These are phyloP conservation scores for Sphaerophoria taeniata DNA, from an alignment of 2,888 invertebrate species.

Conservation along the genomic window DNA sequence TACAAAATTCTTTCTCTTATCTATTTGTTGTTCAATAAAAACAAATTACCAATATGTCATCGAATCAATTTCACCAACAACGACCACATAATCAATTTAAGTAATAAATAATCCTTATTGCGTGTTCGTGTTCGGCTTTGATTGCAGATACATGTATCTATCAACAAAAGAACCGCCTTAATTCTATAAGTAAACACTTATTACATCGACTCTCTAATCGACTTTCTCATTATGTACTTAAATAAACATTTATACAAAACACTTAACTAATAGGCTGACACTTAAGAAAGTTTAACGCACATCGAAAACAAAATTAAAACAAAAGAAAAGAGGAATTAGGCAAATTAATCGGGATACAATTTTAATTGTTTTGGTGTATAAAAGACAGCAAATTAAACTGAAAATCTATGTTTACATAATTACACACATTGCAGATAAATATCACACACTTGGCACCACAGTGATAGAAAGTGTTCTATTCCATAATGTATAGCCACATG, in stretches of 20 bases:
- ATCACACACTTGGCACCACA: slow-evolving; percentile 49
- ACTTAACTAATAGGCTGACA: slow-evolving; percentile 43
- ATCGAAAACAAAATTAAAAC: slow-evolving; percentile 40
- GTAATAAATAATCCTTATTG: slow-evolving; percentile 3
- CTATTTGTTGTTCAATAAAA: no score
- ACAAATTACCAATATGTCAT: neutral
- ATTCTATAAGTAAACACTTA: neutral
- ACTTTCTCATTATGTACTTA: slow-evolving; percentile 27
- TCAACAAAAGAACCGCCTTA: neutral
- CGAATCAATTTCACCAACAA: slow-evolving; percentile 1
- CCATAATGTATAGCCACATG: slow-evolving; percentile 11
- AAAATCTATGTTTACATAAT: slow-evolving; percentile 28
- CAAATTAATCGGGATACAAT: slow-evolving; percentile 48
- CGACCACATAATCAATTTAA: neutral
- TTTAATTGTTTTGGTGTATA: slow-evolving; percentile 1
- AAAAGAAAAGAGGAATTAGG: slow-evolving; percentile 38
- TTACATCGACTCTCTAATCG: slow-evolving; percentile 8
- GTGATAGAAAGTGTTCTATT: slow-evolving; percentile 26
- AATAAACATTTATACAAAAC: slow-evolving; percentile 43
- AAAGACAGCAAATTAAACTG: slow-evolving; percentile 26
- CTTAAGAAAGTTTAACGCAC: slow-evolving; percentile 32
- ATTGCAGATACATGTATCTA: neutral
- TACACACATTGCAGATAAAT: slow-evolving; percentile 14
- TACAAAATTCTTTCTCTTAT: no score
- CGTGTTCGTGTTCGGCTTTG: slow-evolving; percentile 9